phyloP scores from a whole-genome alignment of 2,797 vertebrate genomes.

The Myiotriccus ornatus region DNA sequence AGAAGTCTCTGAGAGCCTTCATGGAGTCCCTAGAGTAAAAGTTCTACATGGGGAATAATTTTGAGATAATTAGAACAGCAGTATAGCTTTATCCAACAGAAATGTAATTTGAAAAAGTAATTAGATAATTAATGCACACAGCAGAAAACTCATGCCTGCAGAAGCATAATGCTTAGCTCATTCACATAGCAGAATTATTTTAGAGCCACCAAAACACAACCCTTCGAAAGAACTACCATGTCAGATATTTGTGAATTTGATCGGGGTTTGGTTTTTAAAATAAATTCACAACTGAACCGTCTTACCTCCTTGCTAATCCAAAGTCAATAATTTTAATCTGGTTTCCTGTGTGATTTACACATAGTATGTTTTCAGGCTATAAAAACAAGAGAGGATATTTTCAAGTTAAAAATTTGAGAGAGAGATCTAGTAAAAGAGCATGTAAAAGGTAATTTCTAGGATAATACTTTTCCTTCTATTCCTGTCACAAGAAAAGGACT shows the following conservation, averaged over 20 bases:
- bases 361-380: slow-evolving; percentile 88
- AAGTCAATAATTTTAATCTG: slow-evolving; percentile 93
- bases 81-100: neutral
- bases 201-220: neutral
- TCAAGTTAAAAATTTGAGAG: neutral
- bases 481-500: neutral
- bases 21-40: neutral
- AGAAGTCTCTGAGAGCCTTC: neutral
- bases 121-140: neutral
- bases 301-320: slow-evolving; percentile 88
- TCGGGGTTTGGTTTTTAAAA: neutral
- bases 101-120: slow-evolving; percentile 10
- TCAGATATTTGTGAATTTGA: neutral
- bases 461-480: neutral
- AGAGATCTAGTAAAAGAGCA: neutral
- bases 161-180: neutral
- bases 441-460: neutral
- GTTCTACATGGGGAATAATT: neutral
- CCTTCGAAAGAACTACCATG: neutral
- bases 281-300: neutral
- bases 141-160: neutral
- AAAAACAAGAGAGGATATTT: slow-evolving; percentile 3
- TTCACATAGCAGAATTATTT: neutral
- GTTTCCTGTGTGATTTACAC: slow-evolving; percentile 84
- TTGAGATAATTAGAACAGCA: neutral